A percentile compares a stretch with the other conserved stretches of the same genome.
Evolutionary conservation across 1,140 invertebrate genomes (phyloP).

Genomic region (Eumaeus atala): DNA sequence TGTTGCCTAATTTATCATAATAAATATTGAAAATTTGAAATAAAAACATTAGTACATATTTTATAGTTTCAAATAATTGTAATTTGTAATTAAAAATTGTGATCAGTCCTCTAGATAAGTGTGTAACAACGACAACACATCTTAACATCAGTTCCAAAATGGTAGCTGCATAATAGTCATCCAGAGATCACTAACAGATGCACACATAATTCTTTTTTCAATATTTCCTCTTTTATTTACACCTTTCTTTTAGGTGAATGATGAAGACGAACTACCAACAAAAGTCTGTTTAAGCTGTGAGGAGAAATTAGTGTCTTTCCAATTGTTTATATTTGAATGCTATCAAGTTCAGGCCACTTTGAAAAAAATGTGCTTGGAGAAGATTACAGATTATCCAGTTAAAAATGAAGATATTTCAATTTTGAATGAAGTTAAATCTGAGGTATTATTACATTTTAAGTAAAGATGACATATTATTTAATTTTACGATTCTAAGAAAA

Average conservation of each 20-base stretch:
- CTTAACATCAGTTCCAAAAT: background rate
- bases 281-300: constrained; percentile 64
- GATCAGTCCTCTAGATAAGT: too few species aligned
- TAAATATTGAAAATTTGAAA: too few species aligned
- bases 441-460: constrained; percentile 30
- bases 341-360: constrained; percentile 55
- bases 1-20: too few species aligned
- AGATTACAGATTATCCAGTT: constrained; percentile 27
- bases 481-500: too few species aligned
- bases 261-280: constrained; percentile 51
- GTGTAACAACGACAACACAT: too few species aligned
- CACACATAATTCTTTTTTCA: background rate
- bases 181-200: too few species aligned
- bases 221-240: constrained; percentile 7
- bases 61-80: too few species aligned
- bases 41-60: too few species aligned
- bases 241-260: constrained; percentile 39
- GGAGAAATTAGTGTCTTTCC: constrained; percentile 58
- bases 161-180: background rate
- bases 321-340: constrained; percentile 61
- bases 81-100: too few species aligned
- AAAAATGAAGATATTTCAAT: constrained; percentile 36
- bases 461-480: background rate
- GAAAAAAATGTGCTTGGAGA: constrained; percentile 40
- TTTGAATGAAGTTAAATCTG: constrained; percentile 45